phyloP scores from a whole-genome alignment of 2,797 vertebrate genomes.

The Cyprinella venusta region DNA sequence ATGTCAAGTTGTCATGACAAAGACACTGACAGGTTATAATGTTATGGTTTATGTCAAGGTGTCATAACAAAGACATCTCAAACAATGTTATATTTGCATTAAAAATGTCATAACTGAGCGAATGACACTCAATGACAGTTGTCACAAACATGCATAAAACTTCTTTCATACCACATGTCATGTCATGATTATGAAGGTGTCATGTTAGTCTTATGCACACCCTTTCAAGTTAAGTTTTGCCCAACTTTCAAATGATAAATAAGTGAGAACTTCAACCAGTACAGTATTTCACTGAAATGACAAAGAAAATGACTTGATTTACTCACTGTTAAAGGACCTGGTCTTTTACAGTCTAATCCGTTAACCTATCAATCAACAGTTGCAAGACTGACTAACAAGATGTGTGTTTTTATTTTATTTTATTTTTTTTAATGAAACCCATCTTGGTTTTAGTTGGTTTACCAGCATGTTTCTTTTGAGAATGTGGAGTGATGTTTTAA shows the following conservation, averaged over 20 bases:
- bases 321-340: neutral
- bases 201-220: no score
- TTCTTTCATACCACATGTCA: no score
- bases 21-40: no score
- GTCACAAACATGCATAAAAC: no score
- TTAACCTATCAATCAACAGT: neutral
- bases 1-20: no score
- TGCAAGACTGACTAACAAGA: neutral
- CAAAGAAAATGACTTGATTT: neutral
- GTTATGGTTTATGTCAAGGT: no score
- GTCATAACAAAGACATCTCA: no score
- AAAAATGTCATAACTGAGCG: no score
- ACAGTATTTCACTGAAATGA: neutral
- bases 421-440: neutral
- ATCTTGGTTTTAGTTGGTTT: constrained; percentile 3
- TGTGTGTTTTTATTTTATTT: neutral
- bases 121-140: no score
- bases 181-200: no score
- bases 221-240: no score
- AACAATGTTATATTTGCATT: no score
- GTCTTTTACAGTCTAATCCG: neutral
- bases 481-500: neutral
- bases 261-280: neutral
- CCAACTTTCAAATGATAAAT: neutral
- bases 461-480: neutral